These are phyloP conservation scores for Mycteria americana DNA, from an alignment of 2,797 vertebrate species.

Conservation along the genomic window DNA sequence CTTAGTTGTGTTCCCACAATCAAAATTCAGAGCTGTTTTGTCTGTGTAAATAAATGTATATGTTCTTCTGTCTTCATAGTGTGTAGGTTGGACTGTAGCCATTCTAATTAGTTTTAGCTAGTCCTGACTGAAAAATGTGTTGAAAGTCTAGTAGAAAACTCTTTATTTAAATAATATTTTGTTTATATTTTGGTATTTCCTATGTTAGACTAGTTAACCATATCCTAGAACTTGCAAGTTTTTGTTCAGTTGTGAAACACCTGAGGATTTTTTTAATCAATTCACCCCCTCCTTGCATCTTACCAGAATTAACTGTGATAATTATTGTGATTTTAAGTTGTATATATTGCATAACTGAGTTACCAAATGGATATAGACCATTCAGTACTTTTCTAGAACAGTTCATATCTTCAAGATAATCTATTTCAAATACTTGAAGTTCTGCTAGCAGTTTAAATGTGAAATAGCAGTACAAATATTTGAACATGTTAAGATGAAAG, in stretches of 20 bases:
- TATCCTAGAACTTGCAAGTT: not conserved
- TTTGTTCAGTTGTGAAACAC: not conserved
- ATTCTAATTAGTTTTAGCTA: not conserved
- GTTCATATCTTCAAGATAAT: slow-evolving; percentile 10
- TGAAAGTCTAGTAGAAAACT: not conserved
- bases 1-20: not conserved
- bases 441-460: slow-evolving; percentile 11
- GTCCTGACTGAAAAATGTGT: not conserved
- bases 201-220: not conserved
- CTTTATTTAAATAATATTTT: not conserved
- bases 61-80: not conserved
- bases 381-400: not conserved
- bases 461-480: slow-evolving; percentile 44
- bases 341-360: not conserved
- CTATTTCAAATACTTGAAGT: slow-evolving; percentile 10
- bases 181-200: not conserved
- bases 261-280: not conserved
- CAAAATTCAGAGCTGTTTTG: not conserved
- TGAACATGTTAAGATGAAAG: slow-evolving; percentile 33
- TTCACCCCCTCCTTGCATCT: not conserved
- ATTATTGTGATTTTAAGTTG: not conserved
- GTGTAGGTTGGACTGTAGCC: not conserved
- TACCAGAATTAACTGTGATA: not conserved
- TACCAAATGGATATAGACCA: not conserved
- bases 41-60: not conserved